Conservation (phyloP, 2,113 vertebrate species). For the Nettapus auritus region DNA sequence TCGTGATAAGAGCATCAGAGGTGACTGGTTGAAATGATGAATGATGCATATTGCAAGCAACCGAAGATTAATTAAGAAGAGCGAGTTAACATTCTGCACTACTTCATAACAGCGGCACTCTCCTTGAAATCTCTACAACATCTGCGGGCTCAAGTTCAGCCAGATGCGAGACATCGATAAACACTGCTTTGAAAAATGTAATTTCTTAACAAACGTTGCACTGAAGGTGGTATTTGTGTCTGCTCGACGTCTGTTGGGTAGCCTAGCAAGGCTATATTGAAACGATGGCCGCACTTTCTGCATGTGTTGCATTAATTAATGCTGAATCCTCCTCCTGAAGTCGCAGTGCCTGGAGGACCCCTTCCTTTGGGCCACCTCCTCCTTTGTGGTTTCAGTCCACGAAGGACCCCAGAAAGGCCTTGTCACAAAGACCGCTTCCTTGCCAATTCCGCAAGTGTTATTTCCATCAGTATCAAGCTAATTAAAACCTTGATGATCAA, state of each 20-base stretch:
- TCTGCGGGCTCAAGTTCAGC: not conserved
- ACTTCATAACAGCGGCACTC: slow-evolving; percentile 12
- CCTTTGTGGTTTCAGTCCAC: not conserved
- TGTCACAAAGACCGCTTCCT: not conserved
- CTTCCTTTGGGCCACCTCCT: not conserved
- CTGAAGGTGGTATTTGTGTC: slow-evolving; percentile 25
- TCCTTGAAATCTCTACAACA: slow-evolving; percentile 5
- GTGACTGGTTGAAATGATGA: not conserved
- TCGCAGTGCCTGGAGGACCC: not conserved
- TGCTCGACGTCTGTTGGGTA: not conserved
- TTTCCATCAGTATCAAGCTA: slow-evolving; percentile 46
- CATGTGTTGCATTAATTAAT: not conserved
- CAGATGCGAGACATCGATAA: not conserved
- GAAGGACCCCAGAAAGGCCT: not conserved
- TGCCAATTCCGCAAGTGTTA: not conserved
- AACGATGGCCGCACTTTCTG: not conserved
- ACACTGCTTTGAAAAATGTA: not conserved
- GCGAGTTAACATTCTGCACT: not conserved
- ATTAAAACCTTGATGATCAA: slow-evolving; percentile 16
- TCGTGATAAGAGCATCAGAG: not conserved
- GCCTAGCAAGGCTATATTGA: not conserved
- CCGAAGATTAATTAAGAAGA: slow-evolving; percentile 32
- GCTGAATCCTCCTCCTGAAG: not conserved
- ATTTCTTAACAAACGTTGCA: slow-evolving; percentile 43
- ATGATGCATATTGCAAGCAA: accelerated